Percentiles rank a stretch among this genome's conserved stretches.
Conservation (phyloP, 2,888 invertebrate species). For the Ormyrus pomaceus region DNA sequence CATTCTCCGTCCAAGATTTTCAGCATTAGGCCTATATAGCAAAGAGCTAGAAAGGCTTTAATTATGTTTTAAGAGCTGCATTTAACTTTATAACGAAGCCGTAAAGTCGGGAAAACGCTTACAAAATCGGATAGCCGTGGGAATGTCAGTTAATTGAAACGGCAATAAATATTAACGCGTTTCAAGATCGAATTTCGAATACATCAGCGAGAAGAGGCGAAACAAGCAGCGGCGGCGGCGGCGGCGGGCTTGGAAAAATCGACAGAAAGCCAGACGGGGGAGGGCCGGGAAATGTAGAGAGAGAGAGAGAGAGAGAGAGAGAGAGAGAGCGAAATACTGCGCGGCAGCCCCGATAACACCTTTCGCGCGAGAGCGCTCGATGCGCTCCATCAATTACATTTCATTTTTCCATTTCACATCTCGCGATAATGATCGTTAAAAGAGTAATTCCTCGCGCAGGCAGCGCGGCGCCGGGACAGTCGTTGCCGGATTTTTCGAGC, state of each 20-base stretch:
- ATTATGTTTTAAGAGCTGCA: no score
- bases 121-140: not conserved
- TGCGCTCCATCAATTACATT: constrained; percentile 49
- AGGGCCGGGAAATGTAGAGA: not conserved
- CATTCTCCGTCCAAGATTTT: no score
- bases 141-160: not conserved
- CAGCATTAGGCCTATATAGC: no score
- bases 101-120: no score
- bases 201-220: not conserved
- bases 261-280: not conserved
- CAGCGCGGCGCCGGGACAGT: not conserved
- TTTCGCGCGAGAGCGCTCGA: constrained; percentile 3
- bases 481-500: not conserved
- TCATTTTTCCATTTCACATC: constrained; percentile 51
- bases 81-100: no score
- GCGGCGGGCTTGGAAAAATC: not conserved
- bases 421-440: constrained; percentile 51
- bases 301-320: no score
- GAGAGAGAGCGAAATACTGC: no score
- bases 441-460: constrained; percentile 16
- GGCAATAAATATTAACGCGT: constrained; percentile 8
- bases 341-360: constrained; percentile 20
- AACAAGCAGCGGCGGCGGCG: not conserved
- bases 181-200: constrained; percentile 18
- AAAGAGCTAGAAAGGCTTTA: no score